Evolutionary conservation across 2,113 vertebrate genomes (phyloP), one percentile per base, ranked within the genome.

Genomic region (Cyrtonyx montezumae): DNA sequence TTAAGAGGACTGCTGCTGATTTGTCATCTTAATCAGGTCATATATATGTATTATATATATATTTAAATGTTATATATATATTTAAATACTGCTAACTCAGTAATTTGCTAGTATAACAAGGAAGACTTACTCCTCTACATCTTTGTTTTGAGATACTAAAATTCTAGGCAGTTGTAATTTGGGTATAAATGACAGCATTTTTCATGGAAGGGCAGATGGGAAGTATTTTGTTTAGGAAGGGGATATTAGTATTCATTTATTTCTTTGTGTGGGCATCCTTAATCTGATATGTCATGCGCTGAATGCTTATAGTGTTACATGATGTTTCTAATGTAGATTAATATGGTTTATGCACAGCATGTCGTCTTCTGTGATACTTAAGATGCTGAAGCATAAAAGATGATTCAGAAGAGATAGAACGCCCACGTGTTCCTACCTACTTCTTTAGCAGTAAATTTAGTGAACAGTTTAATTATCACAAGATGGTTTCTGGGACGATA

Each of bases 201-300:
- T 89, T 67, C 70, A 51, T 87, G 81, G 67, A 83, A 77, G 88
- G 88, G 46, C 89, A 92, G 88, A 73, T 87, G 76, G 87, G 71
- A 83, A 83, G 43, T 77, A 22, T 87, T 93, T 92, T 18, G 78
- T 92, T 95, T 90, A 81, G 89, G 69, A 82, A 87, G 45, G 62
- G 70, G 37, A 43, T 89, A 77, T 95, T 90, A 70, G 76, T 83
- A 93, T 96, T 95, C 87, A 88, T 91, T 0, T 88, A 71, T 93
- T 96, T 93, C 85, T 86, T 95, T 90, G 92, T 91, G 92, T 74
- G 73, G 88, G 82, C 90, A 94, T 86, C 85, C 73, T 88, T 83
- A 80, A 90, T 95, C 79, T 90, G 94, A 80, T 80, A 8, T 90
- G 76, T 86, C 89, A 49, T 58, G 71, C 1, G 0, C 79, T 69